Evolutionary conservation across 2,113 vertebrate genomes (phyloP), one percentile per base, ranked within the genome.

Genomic region (Larimichthys polyactis): DNA sequence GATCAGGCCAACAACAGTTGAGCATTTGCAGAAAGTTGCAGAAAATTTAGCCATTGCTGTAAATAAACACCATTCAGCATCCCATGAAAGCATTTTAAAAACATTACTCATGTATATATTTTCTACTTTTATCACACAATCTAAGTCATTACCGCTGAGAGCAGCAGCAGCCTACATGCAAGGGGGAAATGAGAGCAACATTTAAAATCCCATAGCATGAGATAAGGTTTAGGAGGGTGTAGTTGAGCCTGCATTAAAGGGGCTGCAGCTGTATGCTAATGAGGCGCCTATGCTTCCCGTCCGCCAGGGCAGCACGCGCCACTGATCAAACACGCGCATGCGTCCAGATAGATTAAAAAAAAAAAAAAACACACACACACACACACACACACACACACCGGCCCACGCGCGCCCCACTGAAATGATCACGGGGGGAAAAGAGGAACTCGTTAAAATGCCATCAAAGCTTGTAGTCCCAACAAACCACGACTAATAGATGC

Each of bases 191-290:
- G 44, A 44, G 51, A 71, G n/a, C 9, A 68, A 49, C 54, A 46
- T 36, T 57, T 59, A 11, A 79, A 78, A 71, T 43, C 66, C 43
- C 62, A 48, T 69, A 63, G 73, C 46, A 52, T 57, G 88, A 73
- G 94, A 89, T 91, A 86, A 91, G 89, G 90, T 85, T 91, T 69
- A 81, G 91, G 73, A 79, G 81, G 83, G 81, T 84, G 81, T 71
- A 74, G 94, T 83, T 84, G 81, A 65, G 78, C 55, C 62, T 70
- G 90, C 44, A 14, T 46, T 46, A 46, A 12, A 46, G 44, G 12
- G 12, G 44, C 84, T 76, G 96, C 97, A 98, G 97, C 97, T 98
- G 97, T 98, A 98, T 97, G 97, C 93, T 97, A 98, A 98, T 98
- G 11, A 94, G 95, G 94, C 93, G 94, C 95, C 95, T 85, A 93